phyloP scores from a whole-genome alignment of 2,888 invertebrate genomes.

The Perizoma flavofasciatum region DNA sequence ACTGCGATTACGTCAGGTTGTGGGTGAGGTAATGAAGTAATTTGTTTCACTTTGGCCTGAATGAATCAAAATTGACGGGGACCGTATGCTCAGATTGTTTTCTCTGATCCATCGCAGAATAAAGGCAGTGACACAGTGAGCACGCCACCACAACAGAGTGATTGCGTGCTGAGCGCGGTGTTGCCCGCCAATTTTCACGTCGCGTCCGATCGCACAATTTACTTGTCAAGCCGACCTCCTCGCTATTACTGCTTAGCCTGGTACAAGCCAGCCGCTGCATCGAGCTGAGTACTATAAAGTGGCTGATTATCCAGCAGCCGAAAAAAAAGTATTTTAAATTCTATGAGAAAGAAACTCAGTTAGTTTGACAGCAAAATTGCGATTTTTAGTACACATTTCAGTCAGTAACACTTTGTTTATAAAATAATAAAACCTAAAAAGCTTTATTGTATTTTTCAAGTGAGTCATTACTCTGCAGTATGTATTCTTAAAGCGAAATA shows the following conservation, averaged over 20 bases:
- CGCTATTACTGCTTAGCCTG: constrained; percentile 43
- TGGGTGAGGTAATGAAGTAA: constrained; percentile 37
- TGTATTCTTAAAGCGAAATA: constrained; percentile 5
- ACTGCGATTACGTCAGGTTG: constrained; percentile 45
- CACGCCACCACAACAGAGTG: constrained; percentile 33
- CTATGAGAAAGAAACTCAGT: constrained; percentile 23
- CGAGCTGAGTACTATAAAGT: constrained; percentile 21
- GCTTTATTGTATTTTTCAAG: constrained; percentile 11
- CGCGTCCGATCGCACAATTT: constrained; percentile 69
- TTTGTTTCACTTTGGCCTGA: constrained; percentile 36
- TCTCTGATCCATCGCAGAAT: neutral
- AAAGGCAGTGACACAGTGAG: constrained; percentile 31
- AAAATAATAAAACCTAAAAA: constrained; percentile 23
- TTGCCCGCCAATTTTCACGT: constrained; percentile 73
- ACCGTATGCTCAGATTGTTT: too few relatives aligned
- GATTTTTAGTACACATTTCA: constrained; percentile 21
- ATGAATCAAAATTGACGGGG: constrained; percentile 1
- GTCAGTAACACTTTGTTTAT: constrained; percentile 15
- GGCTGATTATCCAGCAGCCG: constrained; percentile 28
- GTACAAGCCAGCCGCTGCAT: constrained; percentile 35
- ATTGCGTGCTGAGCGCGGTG: constrained; percentile 55
- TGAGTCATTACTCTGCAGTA: constrained; percentile 15
- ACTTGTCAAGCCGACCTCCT: constrained; percentile 67
- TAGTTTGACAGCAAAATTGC: constrained; percentile 29
- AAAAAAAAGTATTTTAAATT: constrained; percentile 21